Evolutionary conservation across 2,113 vertebrate genomes (phyloP), one percentile per base, ranked within the genome.

Genomic region (Pangasianodon gigas): DNA sequence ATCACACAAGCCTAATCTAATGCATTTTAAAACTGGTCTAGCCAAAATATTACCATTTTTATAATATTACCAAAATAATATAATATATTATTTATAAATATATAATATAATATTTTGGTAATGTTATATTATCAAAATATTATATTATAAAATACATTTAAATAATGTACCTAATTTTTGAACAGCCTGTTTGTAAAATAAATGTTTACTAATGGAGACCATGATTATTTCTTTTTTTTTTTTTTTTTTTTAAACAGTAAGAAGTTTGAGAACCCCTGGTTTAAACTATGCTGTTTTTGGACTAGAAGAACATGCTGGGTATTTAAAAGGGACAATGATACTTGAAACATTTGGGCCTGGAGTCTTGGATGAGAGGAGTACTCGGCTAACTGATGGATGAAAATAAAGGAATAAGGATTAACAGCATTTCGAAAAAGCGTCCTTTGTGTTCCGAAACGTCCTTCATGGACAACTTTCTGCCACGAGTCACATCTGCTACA

Each of bases 391-490:
- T 26, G 44, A 26, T 79, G 75, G 46, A 29, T 51, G 13, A 51
- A 29, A 51, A 51, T 29, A 29, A 26, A 51, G 10, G 11, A 79
- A 84, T 24, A 11, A 60, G 24, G 51, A 84, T 37, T 58, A 8
- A 81, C 29, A 29, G 54, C 79, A 52, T 16, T 81, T 37, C 26
- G 37, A 37, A 44, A 62, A 62, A 16, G 4, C 4, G 24, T 67
- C 65, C 80, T 60, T 44, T 7, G 51, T 69, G 44, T 80, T 46
- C 52, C 51, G 37, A 84, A 79, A 92, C 89, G 93, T 91, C 91
- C 91, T 93, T 93, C 90, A 92, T 88, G 81, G 90, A 93, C 92
- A 92, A 92, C 91, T 67, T 89, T 85, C 89, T 86, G 56, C 67
- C 84, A 82, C 80, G 87, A 88, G 3, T 41, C 65, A 83, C 69